These are phyloP conservation scores for Siphamia tubifer DNA, from an alignment of 2,113 vertebrate genomes.

Conservation along the genomic window DNA sequence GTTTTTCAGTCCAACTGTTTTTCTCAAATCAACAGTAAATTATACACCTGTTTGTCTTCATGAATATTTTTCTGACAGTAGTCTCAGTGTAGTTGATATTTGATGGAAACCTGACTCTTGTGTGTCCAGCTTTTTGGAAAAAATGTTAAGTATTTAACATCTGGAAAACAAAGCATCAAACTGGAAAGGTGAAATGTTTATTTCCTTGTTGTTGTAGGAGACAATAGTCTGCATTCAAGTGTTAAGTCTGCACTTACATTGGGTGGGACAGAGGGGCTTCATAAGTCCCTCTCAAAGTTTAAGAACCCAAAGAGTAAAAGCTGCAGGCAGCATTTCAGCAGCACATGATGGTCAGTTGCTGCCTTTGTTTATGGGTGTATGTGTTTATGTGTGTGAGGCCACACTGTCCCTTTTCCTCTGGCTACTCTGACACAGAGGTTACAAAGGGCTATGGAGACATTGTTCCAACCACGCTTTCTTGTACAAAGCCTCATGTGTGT, in stretches of 20 bases:
- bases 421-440: slow-evolving; percentile 23
- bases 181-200: too few relatives aligned
- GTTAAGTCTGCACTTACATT: not conserved
- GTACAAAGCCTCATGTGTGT: slow-evolving; percentile 72
- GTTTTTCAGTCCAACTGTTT: too few relatives aligned
- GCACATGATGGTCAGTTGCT: slow-evolving; percentile 3
- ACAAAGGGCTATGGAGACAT: slow-evolving; percentile 40
- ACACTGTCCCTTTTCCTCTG: slow-evolving; percentile 2
- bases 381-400: slow-evolving; percentile 11
- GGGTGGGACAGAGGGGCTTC: not conserved
- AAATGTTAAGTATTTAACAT: too few relatives aligned
- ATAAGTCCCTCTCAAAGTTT: not conserved
- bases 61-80: too few relatives aligned
- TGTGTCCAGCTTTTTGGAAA: too few relatives aligned
- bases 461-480: slow-evolving; percentile 55
- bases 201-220: not conserved
- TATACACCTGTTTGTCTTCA: too few relatives aligned
- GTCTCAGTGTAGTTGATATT: too few relatives aligned
- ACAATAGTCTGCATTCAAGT: not conserved
- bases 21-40: too few relatives aligned
- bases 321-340: not conserved
- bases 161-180: too few relatives aligned
- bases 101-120: too few relatives aligned
- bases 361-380: slow-evolving; percentile 4
- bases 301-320: slow-evolving; percentile 1